These are phyloP conservation scores for Glossophaga mutica DNA, from an alignment of 2,797 vertebrate genomes.

Conservation along the genomic window DNA sequence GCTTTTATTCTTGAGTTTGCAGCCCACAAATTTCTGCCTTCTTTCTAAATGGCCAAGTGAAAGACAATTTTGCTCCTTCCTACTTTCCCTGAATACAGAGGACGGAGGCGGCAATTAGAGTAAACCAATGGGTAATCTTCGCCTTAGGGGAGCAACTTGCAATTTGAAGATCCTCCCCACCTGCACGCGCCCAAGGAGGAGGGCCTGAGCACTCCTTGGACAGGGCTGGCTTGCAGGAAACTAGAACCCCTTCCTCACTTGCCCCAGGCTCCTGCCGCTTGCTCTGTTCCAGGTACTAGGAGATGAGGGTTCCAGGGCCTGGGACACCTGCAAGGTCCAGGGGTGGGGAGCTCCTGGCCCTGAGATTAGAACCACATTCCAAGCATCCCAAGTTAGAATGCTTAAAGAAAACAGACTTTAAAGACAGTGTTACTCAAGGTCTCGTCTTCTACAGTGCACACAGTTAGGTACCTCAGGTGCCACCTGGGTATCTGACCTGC, in stretches of 20 bases:
- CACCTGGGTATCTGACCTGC: background rate
- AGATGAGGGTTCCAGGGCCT: background rate
- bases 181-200: background rate
- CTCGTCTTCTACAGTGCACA: background rate
- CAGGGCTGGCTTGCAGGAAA: accelerated
- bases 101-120: background rate
- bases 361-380: background rate
- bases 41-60: background rate
- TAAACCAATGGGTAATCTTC: background rate
- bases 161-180: background rate
- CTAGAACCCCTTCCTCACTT: background rate
- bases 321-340: background rate
- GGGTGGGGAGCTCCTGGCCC: background rate
- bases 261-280: background rate
- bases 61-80: background rate
- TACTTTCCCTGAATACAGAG: background rate
- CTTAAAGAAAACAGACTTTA: slow-evolving; percentile 1
- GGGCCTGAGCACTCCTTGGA: background rate
- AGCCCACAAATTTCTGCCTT: background rate
- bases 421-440: background rate
- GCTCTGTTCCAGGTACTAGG: background rate
- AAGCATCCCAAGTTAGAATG: background rate
- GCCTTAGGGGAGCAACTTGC: background rate
- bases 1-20: background rate
- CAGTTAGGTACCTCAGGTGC: background rate